Base-by-base conservation (phyloP, 2,888 invertebrate genomes). In the Rhabditoides inermis region DNA sequence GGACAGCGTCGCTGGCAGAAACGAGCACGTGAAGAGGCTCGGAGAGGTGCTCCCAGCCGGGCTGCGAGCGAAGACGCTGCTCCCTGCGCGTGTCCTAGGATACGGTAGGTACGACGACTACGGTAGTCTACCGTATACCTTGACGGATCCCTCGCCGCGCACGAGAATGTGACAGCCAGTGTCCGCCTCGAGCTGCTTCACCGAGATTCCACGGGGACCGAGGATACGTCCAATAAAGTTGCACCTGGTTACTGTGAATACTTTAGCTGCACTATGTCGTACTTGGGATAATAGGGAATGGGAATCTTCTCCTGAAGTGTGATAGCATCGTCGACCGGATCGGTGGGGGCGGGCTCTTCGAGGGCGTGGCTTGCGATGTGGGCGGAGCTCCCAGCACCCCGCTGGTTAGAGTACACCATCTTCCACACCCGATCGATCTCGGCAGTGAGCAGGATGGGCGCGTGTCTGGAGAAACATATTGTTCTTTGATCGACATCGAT, bases 201-300 rank as follows among this genome's bases (percentile, higher is more conserved):
- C 60, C 15, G 60, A 58, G 36, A 60, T 64, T n/a, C 66, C 66
- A 44, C 66, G 66, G 1, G 66, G 65, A 12, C 66, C 66, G 36
- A 65, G 52, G 40, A 65, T 63, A n/a, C n/a, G n/a, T n/a, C n/a
- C n/a, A n/a, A n/a, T n/a, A n/a, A n/a, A n/a, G n/a, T n/a, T n/a
- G n/a, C 18, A 27, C 15, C 7, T 1, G 2, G 6, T 15, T 15
- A 32, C 7, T 32, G 7, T 15, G 10, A n/a, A n/a, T n/a, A n/a
- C n/a, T n/a, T n/a, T n/a, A n/a, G n/a, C n/a, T n/a, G n/a, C n/a
- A n/a, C n/a, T n/a, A n/a, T n/a, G n/a, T n/a, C n/a, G 32, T 45
- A 47, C 47, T 27, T 37, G 22, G 47, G 47, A 12, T 26, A 47
- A 37, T 47, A 47, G 2, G 47, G 47, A 10, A 47, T 47, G 37